Evolutionary conservation across 1,140 invertebrate species (phyloP), one percentile per base, ranked within the genome.

Genomic region (Cryptotermes secundus): DNA sequence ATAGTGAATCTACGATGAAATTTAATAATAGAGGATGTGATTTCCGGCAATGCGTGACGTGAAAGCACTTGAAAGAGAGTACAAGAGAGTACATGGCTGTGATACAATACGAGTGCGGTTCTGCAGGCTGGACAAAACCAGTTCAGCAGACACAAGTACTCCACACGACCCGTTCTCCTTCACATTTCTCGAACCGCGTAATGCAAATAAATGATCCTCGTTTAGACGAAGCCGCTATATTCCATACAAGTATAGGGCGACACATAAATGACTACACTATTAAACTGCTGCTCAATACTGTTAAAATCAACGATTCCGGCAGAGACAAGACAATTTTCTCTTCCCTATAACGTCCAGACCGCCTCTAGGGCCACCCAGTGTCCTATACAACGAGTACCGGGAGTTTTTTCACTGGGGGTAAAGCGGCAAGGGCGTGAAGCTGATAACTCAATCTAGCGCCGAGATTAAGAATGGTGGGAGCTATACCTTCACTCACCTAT

Each of bases 111-210:
- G 26, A 1, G 0, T 19, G 14, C 19, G 45, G 45, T 16, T 19
- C 45, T 49, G 19, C 16, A 49, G 45, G 12, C 26, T 31, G 59
- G 59, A 72, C 4, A n/a, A 72, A 72, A 72, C 59, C 59, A 72
- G 59, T 72, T 72, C 59, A 72, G 59, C 4, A 72, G 26, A 72
- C n/a, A 26, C 7, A 31, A 10, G 59, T 72, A 72, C 4, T 7
- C 59, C 10, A 72, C 59, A 72, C 59, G 59, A 72, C 59, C 31
- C 31, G 59, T 72, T 72, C 59, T 72, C 59, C 59, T 72, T 72
- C 59, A 72, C n/a, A 72, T 72, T 72, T 72, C 59, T 72, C 59
- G 9, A 31, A 31, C 59, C 26, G 9, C 59, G 59, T 31, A 72
- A 65, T 65, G 59, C 26, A 65, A 65, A 65, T 65, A 4, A n/a